A percentile compares a stretch with the other conserved stretches of the same genome.
These are phyloP conservation scores for Lucifuga dentata DNA, from an alignment of 2,113 vertebrate species.

Conservation along the genomic window DNA sequence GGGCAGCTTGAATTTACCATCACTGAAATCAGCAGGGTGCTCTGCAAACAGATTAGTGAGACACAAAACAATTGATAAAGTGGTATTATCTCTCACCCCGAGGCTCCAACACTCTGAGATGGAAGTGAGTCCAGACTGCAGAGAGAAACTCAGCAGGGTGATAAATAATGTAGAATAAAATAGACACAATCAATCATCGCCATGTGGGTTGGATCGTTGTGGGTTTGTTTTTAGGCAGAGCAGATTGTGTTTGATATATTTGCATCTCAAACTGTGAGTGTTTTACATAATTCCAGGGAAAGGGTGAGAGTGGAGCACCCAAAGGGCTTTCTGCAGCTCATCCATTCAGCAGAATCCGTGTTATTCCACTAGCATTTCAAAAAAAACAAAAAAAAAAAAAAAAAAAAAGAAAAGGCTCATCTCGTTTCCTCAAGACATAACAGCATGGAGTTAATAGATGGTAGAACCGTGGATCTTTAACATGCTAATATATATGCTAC, in stretches of 20 bases:
- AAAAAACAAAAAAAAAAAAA: too few relatives aligned
- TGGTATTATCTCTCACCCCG: background rate
- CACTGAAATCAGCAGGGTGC: slow-evolving; percentile 26
- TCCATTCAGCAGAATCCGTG: background rate
- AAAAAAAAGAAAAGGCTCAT: too few relatives aligned
- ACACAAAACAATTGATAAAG: slow-evolving; percentile 2
- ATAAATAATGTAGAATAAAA: slow-evolving; percentile 27
- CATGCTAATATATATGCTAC: too few relatives aligned
- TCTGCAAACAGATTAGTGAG: slow-evolving; percentile 37
- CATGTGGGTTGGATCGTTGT: slow-evolving; percentile 8
- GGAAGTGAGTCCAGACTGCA: background rate
- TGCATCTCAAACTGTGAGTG: slow-evolving; percentile 8
- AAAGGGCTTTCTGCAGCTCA: too few relatives aligned
- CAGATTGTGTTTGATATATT: slow-evolving; percentile 25
- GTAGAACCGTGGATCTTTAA: too few relatives aligned
- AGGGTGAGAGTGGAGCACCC: background rate
- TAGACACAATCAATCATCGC: background rate
- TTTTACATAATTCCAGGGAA: background rate
- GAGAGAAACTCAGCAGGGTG: background rate
- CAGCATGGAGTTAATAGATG: too few relatives aligned
- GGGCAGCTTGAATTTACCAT: slow-evolving; percentile 6
- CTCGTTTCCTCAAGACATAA: too few relatives aligned
- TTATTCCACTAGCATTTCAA: too few relatives aligned
- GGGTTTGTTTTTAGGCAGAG: slow-evolving; percentile 22
- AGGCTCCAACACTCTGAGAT: background rate